A percentile compares a stretch with the other conserved stretches of the same genome.
Conservation (phyloP, 2,113 vertebrate species). For the Peromyscus leucopus region DNA sequence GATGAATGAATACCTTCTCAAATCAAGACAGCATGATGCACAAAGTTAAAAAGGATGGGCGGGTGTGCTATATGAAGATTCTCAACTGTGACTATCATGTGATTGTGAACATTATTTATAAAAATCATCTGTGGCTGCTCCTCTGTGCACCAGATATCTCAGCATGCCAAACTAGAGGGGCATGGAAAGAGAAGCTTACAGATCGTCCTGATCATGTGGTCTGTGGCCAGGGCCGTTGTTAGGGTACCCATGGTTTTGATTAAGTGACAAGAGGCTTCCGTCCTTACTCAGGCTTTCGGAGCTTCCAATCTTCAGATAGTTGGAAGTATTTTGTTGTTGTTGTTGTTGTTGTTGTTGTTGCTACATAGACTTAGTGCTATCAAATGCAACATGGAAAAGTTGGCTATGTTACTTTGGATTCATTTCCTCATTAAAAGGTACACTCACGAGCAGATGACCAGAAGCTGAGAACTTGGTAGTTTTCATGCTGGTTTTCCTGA, state of each 20-base stretch:
- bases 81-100: not conserved
- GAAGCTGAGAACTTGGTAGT: slow-evolving; percentile 1
- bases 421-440: slow-evolving; percentile 4
- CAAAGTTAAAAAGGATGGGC: not conserved
- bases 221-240: slow-evolving; percentile 8
- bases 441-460: not conserved
- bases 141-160: not conserved
- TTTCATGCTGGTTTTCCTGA: slow-evolving; percentile 12
- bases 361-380: not conserved
- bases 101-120: not conserved
- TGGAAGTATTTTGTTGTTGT: not conserved
- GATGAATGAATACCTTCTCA: not conserved
- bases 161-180: not conserved
- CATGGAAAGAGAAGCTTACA: not conserved
- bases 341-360: not conserved
- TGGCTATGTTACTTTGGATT: not conserved
- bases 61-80: not conserved
- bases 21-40: not conserved
- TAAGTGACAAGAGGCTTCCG: slow-evolving; percentile 37
- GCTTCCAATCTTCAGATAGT: not conserved
- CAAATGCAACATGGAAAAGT: not conserved
- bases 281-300: slow-evolving; percentile 4
- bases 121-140: not conserved
- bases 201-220: not conserved
- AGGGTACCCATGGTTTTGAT: slow-evolving; percentile 28